These are phyloP conservation scores for Euura lappo DNA, from an alignment of 1,140 invertebrate species.

Conservation along the genomic window DNA sequence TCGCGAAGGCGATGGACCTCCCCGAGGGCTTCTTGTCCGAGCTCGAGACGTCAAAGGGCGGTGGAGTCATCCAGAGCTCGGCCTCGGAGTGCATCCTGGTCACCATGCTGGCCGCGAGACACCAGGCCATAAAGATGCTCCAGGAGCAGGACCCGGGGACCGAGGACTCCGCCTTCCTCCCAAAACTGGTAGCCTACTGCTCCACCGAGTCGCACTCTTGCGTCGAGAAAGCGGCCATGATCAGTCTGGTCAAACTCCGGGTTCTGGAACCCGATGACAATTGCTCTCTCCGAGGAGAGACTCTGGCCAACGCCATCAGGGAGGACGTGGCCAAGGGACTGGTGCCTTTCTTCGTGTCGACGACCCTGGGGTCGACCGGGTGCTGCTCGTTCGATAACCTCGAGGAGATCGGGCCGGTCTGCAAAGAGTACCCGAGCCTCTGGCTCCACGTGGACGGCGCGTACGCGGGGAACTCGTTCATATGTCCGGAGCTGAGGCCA, in stretches of 20 bases:
- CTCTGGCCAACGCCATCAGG: slow-evolving; percentile 72
- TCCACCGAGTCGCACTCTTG: slow-evolving; percentile 89
- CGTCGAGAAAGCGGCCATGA: slow-evolving; percentile 94
- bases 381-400: slow-evolving; percentile 85
- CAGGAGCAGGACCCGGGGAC: slow-evolving; percentile 63
- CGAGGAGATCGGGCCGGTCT: slow-evolving; percentile 81
- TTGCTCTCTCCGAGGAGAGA: slow-evolving; percentile 77
- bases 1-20: slow-evolving; percentile 65
- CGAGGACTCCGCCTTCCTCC: slow-evolving; percentile 76
- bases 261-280: slow-evolving; percentile 88
- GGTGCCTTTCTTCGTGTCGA: slow-evolving; percentile 86
- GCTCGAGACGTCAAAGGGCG: slow-evolving; percentile 67
- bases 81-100: slow-evolving; percentile 90
- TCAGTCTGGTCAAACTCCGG: slow-evolving; percentile 85
- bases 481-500: slow-evolving; percentile 81
- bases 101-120: slow-evolving; percentile 79
- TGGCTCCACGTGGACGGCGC: slow-evolving; percentile 82
- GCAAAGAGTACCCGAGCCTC: slow-evolving; percentile 68
- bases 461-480: slow-evolving; percentile 84
- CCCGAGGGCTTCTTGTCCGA: slow-evolving; percentile 63
- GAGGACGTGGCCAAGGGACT: slow-evolving; percentile 82
- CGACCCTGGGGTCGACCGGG: slow-evolving; percentile 81
- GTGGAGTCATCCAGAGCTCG: slow-evolving; percentile 82
- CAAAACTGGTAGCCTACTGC: slow-evolving; percentile 84
- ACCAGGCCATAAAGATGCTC: slow-evolving; percentile 74